Evolutionary conservation across 2,113 vertebrate genomes (phyloP), one percentile per base, ranked within the genome.

Genomic region (Megalops atlanticus): DNA sequence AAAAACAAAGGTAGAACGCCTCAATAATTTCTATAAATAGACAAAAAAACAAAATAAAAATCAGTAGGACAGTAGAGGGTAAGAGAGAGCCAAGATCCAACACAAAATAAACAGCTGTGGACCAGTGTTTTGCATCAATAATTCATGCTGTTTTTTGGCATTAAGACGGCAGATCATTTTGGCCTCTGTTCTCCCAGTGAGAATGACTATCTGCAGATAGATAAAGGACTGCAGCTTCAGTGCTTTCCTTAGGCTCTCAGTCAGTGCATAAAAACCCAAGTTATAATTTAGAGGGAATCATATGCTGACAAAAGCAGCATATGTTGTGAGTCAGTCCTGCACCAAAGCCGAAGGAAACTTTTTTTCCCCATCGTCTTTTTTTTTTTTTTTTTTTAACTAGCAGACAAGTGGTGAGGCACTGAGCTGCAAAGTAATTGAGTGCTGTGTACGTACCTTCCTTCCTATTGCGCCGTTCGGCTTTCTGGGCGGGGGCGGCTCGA

Each of bases 401-500:
- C 36, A 68, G 49, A 58, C 71, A 68, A 76, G 31, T 24, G 24
- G 35, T 18, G 21, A 76, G 74, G 73, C 27, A 36, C 49, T 8
- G 33, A 64, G 49, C 80, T 84, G 87, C 83, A 77, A 71, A 76
- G 43, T 40, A 81, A 86, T 35, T 45, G 54, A 43, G 2, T 4
- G 76, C 79, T 43, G 80, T 40, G 54, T 73, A 74, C 77, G 85
- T 93, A 98, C 97, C 96, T 98, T 99, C 86, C 98, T 95, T 91
- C 97, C 97, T 80, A 98, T 97, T 87, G 96, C 97, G 74, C 97
- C 97, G 0, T 86, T 98, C 76, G 95, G 94, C 82, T 99, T 98
- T 90, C 95, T 95, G n/a, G 97, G 97, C 74, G 98, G 97, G 0
- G 98, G 96, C 35, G 98, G 95, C 86, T 99, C 97, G 83, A 99